Base-by-base conservation (phyloP, 2,888 invertebrate species). In the Parthenolecanium corni region DNA sequence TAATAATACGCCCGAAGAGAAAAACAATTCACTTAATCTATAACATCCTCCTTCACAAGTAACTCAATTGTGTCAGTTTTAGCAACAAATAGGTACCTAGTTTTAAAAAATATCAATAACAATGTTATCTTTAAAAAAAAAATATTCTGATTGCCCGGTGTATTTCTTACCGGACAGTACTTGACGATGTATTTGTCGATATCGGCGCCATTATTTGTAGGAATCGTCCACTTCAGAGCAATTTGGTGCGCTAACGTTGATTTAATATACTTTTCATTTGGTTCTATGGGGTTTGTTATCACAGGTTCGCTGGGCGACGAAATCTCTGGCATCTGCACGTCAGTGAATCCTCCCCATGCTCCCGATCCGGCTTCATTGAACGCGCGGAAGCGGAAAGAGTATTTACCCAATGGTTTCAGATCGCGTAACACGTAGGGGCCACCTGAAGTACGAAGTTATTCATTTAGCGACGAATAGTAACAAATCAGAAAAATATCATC, bases 141-240 rank as follows among this genome's bases (percentile, higher is more conserved):
- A n/a, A n/a, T n/a, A n/a, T n/a, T n/a, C n/a, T n/a, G n/a, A n/a
- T n/a, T n/a, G n/a, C n/a, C n/a, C n/a, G n/a, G n/a, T n/a, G n/a
- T n/a, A n/a, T 44, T 44, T 76, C 80, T 82, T 78, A 89, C 88
- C 72, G 84, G 82, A 73, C 89, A 90, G 74, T 84, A 88, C 72
- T 79, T 82, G 67, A 93, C 80, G 73, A 84, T 80, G 74, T 91
- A 93, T 73, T 78, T 78, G 71, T 88, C 85, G 71, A 93, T 91
- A 24, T 85, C 86, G 74, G 89, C 89, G 9, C 93, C 93, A 74
- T 93, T 93, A 72, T 92, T 87, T 56, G 85, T 83, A 0, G 92
- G 91, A 56, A 86, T 82, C 70, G 82, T 82, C 92, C 92, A 93
- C 71, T 83, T 79, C 20, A 92, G 74, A 71, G 89, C 87, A 72